phyloP scores from a whole-genome alignment of 2,888 invertebrate species.

The Protodeltote pygarga region DNA sequence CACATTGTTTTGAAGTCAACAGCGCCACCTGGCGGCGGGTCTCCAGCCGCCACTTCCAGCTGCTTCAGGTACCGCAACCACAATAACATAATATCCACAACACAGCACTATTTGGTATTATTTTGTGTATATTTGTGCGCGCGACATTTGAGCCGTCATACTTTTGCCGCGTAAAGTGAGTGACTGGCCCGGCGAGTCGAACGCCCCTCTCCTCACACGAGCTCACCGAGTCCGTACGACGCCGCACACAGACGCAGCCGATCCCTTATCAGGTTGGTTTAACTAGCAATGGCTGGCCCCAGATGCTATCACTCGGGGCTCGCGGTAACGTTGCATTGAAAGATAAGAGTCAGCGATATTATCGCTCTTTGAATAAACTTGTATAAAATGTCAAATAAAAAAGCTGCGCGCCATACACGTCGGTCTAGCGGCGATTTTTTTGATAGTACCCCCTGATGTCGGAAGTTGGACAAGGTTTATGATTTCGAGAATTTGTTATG shows the following conservation, averaged over 20 bases:
- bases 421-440: slow-evolving; percentile 74
- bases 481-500: slow-evolving; percentile 43
- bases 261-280: slow-evolving; percentile 85
- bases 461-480: slow-evolving; percentile 46
- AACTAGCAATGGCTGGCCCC: slow-evolving; percentile 86
- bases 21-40: slow-evolving; percentile 77
- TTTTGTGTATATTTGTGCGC: slow-evolving; percentile 51
- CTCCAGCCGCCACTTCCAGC: slow-evolving; percentile 77
- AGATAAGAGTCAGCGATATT: slow-evolving; percentile 85
- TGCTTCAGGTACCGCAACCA: slow-evolving; percentile 82
- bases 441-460: slow-evolving; percentile 65
- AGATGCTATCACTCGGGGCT: slow-evolving; percentile 82
- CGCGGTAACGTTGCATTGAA: slow-evolving; percentile 87
- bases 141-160: slow-evolving; percentile 75
- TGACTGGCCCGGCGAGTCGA: slow-evolving; percentile 78
- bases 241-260: slow-evolving; percentile 70
- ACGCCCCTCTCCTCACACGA: slow-evolving; percentile 76
- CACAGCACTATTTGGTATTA: slow-evolving; percentile 53
- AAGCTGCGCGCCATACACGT: slow-evolving; percentile 80
- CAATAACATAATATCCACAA: slow-evolving; percentile 79
- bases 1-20: slow-evolving; percentile 81
- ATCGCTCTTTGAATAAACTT: slow-evolving; percentile 87
- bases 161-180: slow-evolving; percentile 84
- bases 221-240: slow-evolving; percentile 46
- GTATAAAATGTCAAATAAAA: slow-evolving; percentile 87